phyloP scores from a whole-genome alignment of 2,113 vertebrate genomes.

The Thryonomys swinderianus region DNA sequence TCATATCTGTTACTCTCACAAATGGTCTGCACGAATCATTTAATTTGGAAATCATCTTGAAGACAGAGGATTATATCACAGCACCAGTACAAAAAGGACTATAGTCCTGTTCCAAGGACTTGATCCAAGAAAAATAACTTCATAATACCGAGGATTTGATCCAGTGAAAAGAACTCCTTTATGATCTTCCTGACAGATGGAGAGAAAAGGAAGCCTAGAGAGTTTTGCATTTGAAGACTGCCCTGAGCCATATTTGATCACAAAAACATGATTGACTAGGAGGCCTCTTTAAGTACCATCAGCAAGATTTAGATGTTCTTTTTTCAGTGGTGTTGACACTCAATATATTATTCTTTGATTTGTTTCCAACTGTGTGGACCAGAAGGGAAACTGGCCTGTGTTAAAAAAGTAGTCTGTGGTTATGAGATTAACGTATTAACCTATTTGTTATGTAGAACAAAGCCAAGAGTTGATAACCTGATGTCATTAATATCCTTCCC shows the following conservation, averaged over 20 bases:
- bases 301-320: neutral
- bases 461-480: constrained; percentile 17
- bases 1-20: neutral
- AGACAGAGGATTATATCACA: neutral
- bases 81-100: neutral
- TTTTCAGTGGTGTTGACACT: neutral
- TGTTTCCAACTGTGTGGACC: constrained; percentile 4
- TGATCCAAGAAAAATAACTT: constrained; percentile 35
- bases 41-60: constrained; percentile 32
- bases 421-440: neutral
- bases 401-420: neutral
- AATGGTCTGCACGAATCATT: neutral
- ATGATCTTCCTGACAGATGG: neutral
- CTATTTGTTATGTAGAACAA: neutral
- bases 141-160: constrained; percentile 6
- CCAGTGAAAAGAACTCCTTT: constrained; percentile 19
- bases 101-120: neutral
- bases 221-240: neutral
- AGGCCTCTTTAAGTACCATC: neutral
- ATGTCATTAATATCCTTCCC: neutral
- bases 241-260: neutral
- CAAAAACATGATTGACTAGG: neutral
- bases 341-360: neutral
- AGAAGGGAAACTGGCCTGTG: neutral
- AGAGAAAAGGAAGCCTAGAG: neutral